Evolutionary conservation across 2,888 invertebrate genomes (phyloP).

Genomic region (Eremobia ochroleuca): DNA sequence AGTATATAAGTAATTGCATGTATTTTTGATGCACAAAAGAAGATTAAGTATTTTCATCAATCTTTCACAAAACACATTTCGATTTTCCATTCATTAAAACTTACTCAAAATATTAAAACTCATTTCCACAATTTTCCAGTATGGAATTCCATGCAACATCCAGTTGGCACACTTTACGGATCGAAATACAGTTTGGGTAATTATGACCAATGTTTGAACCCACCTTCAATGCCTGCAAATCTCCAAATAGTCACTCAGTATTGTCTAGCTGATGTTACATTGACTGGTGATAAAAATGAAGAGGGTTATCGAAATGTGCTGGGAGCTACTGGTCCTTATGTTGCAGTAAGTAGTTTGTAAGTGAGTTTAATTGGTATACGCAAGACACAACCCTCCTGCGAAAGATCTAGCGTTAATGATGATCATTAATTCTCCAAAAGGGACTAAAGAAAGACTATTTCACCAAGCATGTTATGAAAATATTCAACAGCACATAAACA

Average conservation of each 20-base stretch:
- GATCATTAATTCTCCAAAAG: background rate
- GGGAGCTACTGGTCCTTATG: constrained; percentile 39
- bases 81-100: background rate
- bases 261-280: constrained; percentile 41
- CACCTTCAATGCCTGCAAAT: constrained; percentile 24
- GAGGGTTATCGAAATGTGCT: background rate
- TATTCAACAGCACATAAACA: too few species aligned
- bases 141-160: constrained; percentile 62
- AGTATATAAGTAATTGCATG: too few species aligned
- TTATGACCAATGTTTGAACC: constrained; percentile 53
- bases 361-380: too few species aligned
- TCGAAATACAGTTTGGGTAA: constrained; percentile 53
- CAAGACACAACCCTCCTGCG: too few species aligned
- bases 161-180: constrained; percentile 50
- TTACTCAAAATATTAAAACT: background rate
- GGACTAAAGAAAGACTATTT: too few species aligned
- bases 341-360: constrained; percentile 32
- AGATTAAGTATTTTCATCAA: background rate
- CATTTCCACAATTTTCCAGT: constrained; percentile 36
- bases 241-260: constrained; percentile 47
- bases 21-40: constrained; percentile 2
- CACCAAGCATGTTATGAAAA: too few species aligned
- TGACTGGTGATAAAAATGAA: constrained; percentile 25
- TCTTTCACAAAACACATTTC: too few species aligned
- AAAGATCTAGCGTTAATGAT: background rate